Evolutionary conservation across 2,797 vertebrate species (phyloP), one percentile per base, ranked within the genome.

Genomic region (Lacerta viridis): DNA sequence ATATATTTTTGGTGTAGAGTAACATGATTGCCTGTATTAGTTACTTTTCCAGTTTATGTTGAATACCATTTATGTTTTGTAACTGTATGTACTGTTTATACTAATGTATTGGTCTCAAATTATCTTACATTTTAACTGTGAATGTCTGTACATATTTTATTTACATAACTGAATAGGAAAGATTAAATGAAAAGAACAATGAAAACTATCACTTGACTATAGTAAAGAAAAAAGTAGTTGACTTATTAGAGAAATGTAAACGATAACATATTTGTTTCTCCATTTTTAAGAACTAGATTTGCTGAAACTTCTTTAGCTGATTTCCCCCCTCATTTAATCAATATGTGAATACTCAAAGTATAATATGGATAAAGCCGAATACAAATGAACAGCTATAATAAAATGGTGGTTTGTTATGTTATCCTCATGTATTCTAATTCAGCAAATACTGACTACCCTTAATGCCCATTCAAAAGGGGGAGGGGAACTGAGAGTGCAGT

Each of bases 11-110:
- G 74, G 8, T 33, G 25, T 84, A 89, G 71, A 69, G 3, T 29
- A 50, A 13, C 4, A 46, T 7, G 33, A 80, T 59, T 33, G 1
- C 79, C 90, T 78, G 84, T 6, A 33, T 84, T 83, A 74, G 23
- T 76, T 18, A 59, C 23, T 90, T 50, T 76, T 92, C 74, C 92
- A 84, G 75, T 61, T 77, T 77, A 68, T 89, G 82, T 72, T 55
- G 74, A 90, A 91, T 64, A 85, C 72, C 20, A 75, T 36, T 71
- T 46, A 50, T 81, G 9, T 50, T 77, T 39, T 82, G 39, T 66
- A 72, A 29, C 20, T 55, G 33, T 74, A 83, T 61, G 46, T 88
- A 41, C 36, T 74, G 79, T 90, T 85, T 90, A 83, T 83, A 89
- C 91, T 80, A 46, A 83, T 76, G 27, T 27, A 25, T 36, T 85